Evolutionary conservation across 2,797 vertebrate genomes (phyloP).

Genomic region (Lutjanus argentimaculatus): DNA sequence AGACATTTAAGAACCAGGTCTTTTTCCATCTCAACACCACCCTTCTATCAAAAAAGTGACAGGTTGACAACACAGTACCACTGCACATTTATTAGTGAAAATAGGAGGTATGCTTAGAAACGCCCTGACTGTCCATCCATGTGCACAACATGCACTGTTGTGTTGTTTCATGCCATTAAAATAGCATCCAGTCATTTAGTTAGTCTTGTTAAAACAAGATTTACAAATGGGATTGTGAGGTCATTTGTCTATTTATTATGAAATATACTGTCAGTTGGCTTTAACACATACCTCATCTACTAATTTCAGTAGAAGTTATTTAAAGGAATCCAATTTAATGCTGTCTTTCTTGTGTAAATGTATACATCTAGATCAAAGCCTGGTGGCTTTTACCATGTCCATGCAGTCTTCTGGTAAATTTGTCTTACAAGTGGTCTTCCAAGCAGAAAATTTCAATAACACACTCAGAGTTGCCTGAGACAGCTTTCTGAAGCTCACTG

Average conservation of each 20-base stretch:
- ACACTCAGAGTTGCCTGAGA: constrained; percentile 39
- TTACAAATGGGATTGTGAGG: not conserved
- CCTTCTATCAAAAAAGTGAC: constrained; percentile 19
- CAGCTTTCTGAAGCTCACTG: constrained; percentile 34
- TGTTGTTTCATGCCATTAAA: constrained; percentile 3
- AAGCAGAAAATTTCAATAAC: constrained; percentile 53
- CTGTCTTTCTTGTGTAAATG: constrained; percentile 1
- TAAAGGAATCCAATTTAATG: not conserved
- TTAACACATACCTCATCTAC: not conserved
- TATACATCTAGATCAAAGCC: constrained; percentile 19
- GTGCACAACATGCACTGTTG: not conserved
- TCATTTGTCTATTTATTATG: constrained; percentile 3
- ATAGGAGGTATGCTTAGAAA: not conserved
- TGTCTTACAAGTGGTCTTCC: constrained; percentile 41
- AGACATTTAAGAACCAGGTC: constrained; percentile 7
- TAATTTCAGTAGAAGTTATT: not conserved
- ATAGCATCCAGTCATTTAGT: not conserved
- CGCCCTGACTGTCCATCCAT: not conserved
- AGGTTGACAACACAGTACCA: constrained; percentile 6
- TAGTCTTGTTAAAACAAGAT: not conserved
- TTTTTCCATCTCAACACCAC: constrained; percentile 15
- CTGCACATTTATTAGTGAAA: constrained; percentile 13
- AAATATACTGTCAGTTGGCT: not conserved
- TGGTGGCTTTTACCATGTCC: constrained; percentile 31
- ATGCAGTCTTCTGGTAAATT: constrained; percentile 37